Evolutionary conservation across 2,113 vertebrate genomes (phyloP).

Genomic region (Eudyptes chrysolophus): DNA sequence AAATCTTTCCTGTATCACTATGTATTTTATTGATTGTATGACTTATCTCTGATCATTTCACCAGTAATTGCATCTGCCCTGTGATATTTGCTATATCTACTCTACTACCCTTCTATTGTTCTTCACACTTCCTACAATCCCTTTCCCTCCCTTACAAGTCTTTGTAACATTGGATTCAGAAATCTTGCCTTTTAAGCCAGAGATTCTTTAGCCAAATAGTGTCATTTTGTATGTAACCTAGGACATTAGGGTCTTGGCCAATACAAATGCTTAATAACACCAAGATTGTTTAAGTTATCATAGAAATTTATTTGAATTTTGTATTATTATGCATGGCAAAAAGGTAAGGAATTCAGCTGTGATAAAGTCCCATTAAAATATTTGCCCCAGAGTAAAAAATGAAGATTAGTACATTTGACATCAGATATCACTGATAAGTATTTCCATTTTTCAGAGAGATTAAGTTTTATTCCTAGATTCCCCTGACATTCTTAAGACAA

Average conservation of each 20-base stretch:
- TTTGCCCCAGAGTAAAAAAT: not conserved
- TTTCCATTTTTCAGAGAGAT: constrained; percentile 8
- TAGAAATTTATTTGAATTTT: not conserved
- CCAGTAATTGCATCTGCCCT: not conserved
- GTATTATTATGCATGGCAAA: not conserved
- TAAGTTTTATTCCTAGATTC: not conserved
- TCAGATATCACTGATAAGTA: not conserved
- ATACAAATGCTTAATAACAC: not conserved
- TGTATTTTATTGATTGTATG: not conserved
- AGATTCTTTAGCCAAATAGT: not conserved
- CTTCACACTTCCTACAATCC: not conserved
- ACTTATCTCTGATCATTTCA: not conserved
- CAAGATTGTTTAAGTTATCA: not conserved
- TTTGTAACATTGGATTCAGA: not conserved
- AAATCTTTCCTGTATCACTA: not conserved
- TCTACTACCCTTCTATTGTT: not conserved
- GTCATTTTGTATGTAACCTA: not conserved
- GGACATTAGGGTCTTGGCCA: not conserved
- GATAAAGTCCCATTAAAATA: not conserved
- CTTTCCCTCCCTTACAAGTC: not conserved
- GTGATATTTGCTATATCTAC: not conserved
- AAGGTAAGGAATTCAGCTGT: not conserved
- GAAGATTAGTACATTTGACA: not conserved
- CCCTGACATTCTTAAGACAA: constrained; percentile 7
- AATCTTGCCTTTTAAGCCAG: not conserved